Evolutionary conservation across 2,113 vertebrate species (phyloP).

Genomic region (Chrysemys picta): DNA sequence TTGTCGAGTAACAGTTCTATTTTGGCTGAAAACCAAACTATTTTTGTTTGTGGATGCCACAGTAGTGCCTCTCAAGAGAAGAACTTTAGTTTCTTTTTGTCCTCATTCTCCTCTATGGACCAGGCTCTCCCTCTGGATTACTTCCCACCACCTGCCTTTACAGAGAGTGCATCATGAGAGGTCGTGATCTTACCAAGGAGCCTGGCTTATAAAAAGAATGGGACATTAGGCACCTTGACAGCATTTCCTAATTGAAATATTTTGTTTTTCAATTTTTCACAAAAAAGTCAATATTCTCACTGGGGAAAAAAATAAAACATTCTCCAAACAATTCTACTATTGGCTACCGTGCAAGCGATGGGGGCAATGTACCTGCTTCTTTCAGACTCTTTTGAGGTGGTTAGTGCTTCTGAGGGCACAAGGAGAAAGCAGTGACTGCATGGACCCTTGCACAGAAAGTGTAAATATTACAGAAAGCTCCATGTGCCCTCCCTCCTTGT

Average conservation of each 20-base stretch:
- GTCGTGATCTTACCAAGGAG: not conserved
- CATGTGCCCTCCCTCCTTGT: not conserved
- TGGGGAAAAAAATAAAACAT: not conserved
- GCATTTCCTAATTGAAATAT: not conserved
- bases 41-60: not conserved
- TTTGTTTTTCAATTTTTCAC: not conserved
- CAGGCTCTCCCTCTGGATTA: not conserved
- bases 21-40: not conserved
- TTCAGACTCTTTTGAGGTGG: not conserved
- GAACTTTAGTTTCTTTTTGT: not conserved
- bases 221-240: not conserved
- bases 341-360: not conserved
- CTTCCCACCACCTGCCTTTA: not conserved
- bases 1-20: not conserved
- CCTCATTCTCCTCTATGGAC: not conserved
- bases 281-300: not conserved
- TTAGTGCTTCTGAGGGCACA: not conserved
- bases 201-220: not conserved
- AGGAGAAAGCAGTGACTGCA: not conserved
- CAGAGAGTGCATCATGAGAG: not conserved
- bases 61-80: not conserved
- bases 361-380: too few relatives aligned
- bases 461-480: not conserved
- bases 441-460: not conserved
- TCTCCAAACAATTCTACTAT: not conserved